Percentiles rank a stretch among this genome's conserved stretches.
Evolutionary conservation across 2,888 invertebrate genomes (phyloP).

Genomic region (Plagodis pulveraria): DNA sequence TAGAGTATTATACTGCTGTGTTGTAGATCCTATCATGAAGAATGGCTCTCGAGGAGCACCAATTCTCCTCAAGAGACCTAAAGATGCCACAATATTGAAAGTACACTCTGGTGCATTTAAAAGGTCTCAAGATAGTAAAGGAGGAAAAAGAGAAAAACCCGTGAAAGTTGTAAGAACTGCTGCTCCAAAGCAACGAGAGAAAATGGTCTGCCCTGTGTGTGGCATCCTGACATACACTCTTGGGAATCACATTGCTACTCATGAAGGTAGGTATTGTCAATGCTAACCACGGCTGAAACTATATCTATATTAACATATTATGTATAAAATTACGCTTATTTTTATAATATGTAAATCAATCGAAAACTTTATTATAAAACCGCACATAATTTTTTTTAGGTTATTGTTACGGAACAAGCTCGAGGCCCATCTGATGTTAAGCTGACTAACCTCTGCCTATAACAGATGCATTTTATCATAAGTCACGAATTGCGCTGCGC

Average conservation of each 20-base stretch:
- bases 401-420: no score
- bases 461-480: no score
- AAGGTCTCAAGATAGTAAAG: constrained; percentile 40
- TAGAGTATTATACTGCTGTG: no score
- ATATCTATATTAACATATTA: no score
- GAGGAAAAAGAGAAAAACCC: constrained; percentile 54
- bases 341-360: no score
- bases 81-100: constrained; percentile 75
- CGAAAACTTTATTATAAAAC: no score
- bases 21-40: constrained; percentile 72
- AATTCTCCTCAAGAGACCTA: constrained; percentile 73
- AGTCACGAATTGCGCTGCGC: no score
- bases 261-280: constrained; percentile 64
- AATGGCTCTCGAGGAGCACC: constrained; percentile 75
- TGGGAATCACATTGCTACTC: constrained; percentile 77
- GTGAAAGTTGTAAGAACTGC: constrained; percentile 59
- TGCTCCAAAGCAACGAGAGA: constrained; percentile 68
- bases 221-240: constrained; percentile 78
- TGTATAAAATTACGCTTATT: no score
- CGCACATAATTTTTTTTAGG: no score
- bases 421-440: no score
- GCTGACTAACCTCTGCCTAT: no score
- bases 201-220: constrained; percentile 80
- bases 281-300: background rate
- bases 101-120: constrained; percentile 63